Evolutionary conservation across 1,140 invertebrate species (phyloP).

Genomic region (Coenobita brevimanus): DNA sequence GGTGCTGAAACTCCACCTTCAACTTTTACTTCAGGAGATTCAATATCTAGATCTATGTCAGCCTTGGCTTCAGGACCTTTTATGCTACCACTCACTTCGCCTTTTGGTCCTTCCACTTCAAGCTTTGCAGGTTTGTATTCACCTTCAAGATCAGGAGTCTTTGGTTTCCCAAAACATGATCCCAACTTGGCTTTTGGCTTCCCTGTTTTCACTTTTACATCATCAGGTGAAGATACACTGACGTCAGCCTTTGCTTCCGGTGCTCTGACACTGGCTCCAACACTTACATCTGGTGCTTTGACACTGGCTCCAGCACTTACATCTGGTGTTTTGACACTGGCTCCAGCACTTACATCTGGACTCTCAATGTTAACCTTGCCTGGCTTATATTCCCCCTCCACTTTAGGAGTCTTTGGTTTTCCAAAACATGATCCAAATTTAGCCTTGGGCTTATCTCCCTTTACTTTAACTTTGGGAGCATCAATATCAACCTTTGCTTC

Average conservation of each 20-base stretch:
- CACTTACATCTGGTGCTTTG: conserved; percentile 31
- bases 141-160: conserved; percentile 41
- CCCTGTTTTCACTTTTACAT: conserved; percentile 23
- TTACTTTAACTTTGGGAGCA: conserved; percentile 29
- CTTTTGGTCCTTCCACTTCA: conserved; percentile 15
- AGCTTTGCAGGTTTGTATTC: conserved; percentile 49
- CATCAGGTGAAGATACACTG: conserved; percentile 24
- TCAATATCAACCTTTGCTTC: conserved; percentile 21
- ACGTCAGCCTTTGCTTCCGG: conserved; percentile 12
- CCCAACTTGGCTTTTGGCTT: conserved; percentile 15
- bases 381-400: conserved; percentile 44
- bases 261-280: not conserved
- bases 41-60: conserved; percentile 5
- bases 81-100: not conserved
- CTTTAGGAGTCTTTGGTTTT: conserved; percentile 43
- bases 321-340: too few species aligned
- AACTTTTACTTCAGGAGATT: conserved; percentile 21
- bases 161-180: conserved; percentile 39
- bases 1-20: conserved; percentile 11
- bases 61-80: conserved; percentile 25
- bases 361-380: conserved; percentile 4
- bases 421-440: conserved; percentile 60
- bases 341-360: too few species aligned
- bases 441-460: conserved; percentile 28
- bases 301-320: too few species aligned